phyloP scores from a whole-genome alignment of 1,140 invertebrate genomes.

The Drosophila kohkoa region DNA sequence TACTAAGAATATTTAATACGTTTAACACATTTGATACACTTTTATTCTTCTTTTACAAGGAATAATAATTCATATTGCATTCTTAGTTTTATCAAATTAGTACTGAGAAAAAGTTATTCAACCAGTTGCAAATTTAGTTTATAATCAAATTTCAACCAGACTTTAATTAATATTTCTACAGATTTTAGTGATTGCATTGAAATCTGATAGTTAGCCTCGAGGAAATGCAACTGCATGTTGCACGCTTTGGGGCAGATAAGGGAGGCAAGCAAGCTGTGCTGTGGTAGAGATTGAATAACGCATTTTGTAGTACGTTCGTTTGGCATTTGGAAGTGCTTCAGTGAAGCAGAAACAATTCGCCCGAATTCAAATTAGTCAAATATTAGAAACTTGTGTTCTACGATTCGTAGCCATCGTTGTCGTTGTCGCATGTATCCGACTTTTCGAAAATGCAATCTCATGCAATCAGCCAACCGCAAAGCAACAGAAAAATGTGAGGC shows the following conservation, averaged over 20 bases:
- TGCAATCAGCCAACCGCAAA: conserved; percentile 64
- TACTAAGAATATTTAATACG: too few relatives aligned
- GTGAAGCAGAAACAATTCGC: conserved; percentile 51
- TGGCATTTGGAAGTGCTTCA: conserved; percentile 33
- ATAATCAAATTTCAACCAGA: neutral
- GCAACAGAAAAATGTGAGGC: conserved; percentile 50
- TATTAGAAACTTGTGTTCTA: conserved; percentile 55
- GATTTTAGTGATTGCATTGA: conserved; percentile 8
- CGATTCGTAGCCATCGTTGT: neutral
- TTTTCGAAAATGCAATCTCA: conserved; percentile 57
- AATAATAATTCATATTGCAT: too few relatives aligned
- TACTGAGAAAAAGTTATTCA: neutral
- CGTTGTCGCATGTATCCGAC: conserved; percentile 33
- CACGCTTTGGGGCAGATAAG: neutral
- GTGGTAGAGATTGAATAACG: conserved; percentile 20
- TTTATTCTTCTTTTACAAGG: too few relatives aligned
- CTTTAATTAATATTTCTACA: conserved; percentile 11
- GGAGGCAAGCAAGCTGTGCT: neutral
- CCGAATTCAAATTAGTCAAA: conserved; percentile 63
- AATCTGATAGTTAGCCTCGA: neutral
- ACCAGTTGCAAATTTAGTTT: neutral
- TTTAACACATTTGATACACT: too few relatives aligned
- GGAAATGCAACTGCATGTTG: neutral
- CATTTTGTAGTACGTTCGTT: conserved; percentile 16
- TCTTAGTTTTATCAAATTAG: too few relatives aligned